Base-by-base conservation (phyloP, 1,140 invertebrate species). In the Camponotus vicinus region DNA sequence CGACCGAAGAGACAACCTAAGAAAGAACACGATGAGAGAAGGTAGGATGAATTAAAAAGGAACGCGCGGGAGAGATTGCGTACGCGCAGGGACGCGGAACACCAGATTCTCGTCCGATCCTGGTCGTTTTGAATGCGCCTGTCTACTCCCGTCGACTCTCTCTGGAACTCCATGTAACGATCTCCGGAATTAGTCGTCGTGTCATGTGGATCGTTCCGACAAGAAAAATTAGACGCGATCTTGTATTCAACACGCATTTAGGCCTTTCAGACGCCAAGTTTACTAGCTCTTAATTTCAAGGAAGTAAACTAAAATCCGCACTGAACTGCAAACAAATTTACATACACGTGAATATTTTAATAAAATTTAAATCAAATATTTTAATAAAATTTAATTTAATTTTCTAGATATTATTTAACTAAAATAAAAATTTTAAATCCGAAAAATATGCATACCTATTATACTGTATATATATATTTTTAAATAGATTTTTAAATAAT, bases 1-100 rank as follows among this genome's bases (percentile, higher is more conserved):
- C 91, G 88, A 91, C 71, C 86, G 89, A 85, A 92, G 90, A 91
- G 89, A 90, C 86, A 92, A 89, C 69, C 80, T 52, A 52, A 34
- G 79, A 67, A 77, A 77, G 57, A 52, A 85, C 76, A 70, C 63
- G 71, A 34, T 9, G n/a, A 32, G 82, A 52, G 61, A 63, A 78
- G 76, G 55, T 49, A 88, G 76, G 86, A 66, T n/a, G 86, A 90
- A 88, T 89, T 78, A 88, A 90, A 83, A 88, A 49, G 40, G 32
- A 63, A 82, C 64, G 34, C 21, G 21, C 64, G n/a, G 27, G 1
- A 27, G 61, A 61, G 40, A 76, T 55, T 78, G 27, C 82, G 49
- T 66, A 45, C n/a, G 34, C 0, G 32, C 37, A 32, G 61, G 15
- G 21, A 45, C 15, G 27, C 21, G 34, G 5, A 78, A 57, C 42